phyloP scores from a whole-genome alignment of 1,140 invertebrate species.

The Octopus sinensis region DNA sequence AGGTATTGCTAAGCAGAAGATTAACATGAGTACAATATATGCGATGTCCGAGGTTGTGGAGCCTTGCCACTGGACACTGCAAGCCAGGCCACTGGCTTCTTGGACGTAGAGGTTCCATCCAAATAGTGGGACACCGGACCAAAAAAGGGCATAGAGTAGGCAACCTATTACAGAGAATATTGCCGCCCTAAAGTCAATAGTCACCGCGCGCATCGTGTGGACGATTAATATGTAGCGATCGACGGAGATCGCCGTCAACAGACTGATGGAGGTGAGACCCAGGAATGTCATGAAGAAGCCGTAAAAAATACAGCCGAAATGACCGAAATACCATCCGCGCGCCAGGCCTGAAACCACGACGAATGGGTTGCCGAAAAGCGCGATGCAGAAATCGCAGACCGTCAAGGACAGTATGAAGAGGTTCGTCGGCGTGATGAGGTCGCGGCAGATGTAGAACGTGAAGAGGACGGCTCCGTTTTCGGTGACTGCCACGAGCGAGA shows the following conservation, averaged over 20 bases:
- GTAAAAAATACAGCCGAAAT: conserved; percentile 28
- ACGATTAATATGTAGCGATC: conserved; percentile 44
- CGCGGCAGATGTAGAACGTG: neutral
- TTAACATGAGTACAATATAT: conserved; percentile 38
- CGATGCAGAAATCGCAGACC: conserved; percentile 35
- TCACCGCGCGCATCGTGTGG: conserved; percentile 31
- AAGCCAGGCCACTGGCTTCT: conserved; percentile 37
- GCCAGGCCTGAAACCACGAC: conserved; percentile 27
- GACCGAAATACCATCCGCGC: conserved; percentile 33
- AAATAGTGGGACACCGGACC: conserved; percentile 30
- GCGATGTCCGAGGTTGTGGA: conserved; percentile 21
- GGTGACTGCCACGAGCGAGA: neutral
- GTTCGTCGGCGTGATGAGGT: conserved; percentile 32
- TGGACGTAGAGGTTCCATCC: conserved; percentile 40
- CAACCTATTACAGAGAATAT: conserved; percentile 14
- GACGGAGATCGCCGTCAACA: conserved; percentile 36
- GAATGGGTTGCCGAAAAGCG: conserved; percentile 20
- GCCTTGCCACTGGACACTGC: conserved; percentile 35
- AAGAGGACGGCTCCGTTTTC: neutral
- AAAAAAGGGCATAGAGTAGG: conserved; percentile 32
- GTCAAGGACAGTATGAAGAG: conserved; percentile 38
- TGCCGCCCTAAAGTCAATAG: conserved; percentile 31
- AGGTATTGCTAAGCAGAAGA: conserved; percentile 34
- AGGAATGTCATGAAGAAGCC: conserved; percentile 39
- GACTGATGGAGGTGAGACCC: conserved; percentile 37